These are phyloP conservation scores for Drosophila yakuba DNA, from an alignment of 1,140 invertebrate genomes.

Conservation along the genomic window DNA sequence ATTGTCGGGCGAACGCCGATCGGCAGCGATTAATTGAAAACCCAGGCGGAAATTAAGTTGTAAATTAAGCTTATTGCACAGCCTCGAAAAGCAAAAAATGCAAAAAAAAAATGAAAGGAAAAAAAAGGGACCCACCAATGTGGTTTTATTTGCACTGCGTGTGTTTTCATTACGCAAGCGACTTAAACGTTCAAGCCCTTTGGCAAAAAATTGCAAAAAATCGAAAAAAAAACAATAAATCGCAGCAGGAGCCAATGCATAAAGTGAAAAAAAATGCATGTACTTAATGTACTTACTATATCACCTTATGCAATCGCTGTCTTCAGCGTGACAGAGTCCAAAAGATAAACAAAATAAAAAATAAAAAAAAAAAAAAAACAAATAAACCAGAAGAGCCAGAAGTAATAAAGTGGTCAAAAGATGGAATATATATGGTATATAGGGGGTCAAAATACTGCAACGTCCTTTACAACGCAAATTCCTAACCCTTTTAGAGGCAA, in stretches of 20 bases:
- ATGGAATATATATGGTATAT: not conserved
- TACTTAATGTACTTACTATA: slow-evolving; percentile 2
- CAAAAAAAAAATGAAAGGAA: not conserved
- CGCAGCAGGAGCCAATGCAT: slow-evolving; percentile 2
- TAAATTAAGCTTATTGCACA: slow-evolving; percentile 69
- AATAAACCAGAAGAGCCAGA: not conserved
- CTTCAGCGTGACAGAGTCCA: slow-evolving; percentile 7
- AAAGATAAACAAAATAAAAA: not conserved
- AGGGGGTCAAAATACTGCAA: slow-evolving; percentile 20
- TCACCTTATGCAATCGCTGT: slow-evolving; percentile 28
- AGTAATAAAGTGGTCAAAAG: slow-evolving; percentile 22
- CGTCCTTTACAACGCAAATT: too few species aligned
- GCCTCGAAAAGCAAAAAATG: not conserved
- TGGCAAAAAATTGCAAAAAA: not conserved
- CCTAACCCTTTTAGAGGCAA: not conserved
- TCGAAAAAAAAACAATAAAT: not conserved
- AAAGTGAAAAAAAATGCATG: slow-evolving; percentile 11
- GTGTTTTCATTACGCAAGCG: slow-evolving; percentile 34
- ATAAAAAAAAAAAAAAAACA: not conserved
- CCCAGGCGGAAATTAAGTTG: slow-evolving; percentile 72
- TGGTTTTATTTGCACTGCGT: slow-evolving; percentile 39
- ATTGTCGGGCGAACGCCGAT: slow-evolving; percentile 43
- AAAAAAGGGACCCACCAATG: slow-evolving; percentile 6
- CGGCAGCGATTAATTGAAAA: slow-evolving; percentile 57
- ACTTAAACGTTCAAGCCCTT: slow-evolving; percentile 1